A percentile compares a stretch with the other conserved stretches of the same genome.
Conservation (phyloP, 2,888 invertebrate species). For the Acanthosepion lycidas region DNA sequence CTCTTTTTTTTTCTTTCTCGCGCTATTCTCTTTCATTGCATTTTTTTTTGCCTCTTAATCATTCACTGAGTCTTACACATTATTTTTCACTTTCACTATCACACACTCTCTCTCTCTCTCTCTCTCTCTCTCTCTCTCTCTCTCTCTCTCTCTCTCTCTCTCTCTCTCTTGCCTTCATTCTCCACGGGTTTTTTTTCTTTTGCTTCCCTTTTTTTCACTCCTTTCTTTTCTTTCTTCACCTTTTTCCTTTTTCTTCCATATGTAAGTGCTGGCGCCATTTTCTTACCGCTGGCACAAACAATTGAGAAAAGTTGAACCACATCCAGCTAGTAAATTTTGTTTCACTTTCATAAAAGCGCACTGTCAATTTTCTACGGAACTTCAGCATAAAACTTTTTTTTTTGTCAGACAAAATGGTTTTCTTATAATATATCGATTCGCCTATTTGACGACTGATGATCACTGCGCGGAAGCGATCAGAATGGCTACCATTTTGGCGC, state of each 20-base stretch:
- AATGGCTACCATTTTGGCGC: neutral
- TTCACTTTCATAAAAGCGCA: neutral
- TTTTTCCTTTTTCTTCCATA: neutral
- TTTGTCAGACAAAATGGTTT: neutral
- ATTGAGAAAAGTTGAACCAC: neutral
- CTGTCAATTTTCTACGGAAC: neutral
- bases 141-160: too few relatives aligned
- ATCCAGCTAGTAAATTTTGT: neutral
- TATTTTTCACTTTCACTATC: too few relatives aligned
- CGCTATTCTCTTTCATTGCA: too few relatives aligned
- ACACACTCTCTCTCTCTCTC: fast-evolving
- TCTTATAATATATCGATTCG: neutral
- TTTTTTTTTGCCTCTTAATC: too few relatives aligned
- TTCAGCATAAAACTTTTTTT: neutral
- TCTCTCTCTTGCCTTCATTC: too few relatives aligned
- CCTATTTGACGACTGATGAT: neutral
- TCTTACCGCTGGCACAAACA: slow-evolving; percentile 16
- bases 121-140: too few relatives aligned
- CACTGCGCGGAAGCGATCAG: neutral
- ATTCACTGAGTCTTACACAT: too few relatives aligned
- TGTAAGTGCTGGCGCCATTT: neutral
- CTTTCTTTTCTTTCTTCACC: neutral
- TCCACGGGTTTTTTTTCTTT: neutral
- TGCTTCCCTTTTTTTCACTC: neutral
- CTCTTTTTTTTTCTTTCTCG: too few relatives aligned